Evolutionary conservation across 2,888 invertebrate genomes (phyloP).

Genomic region (Archips xylosteana): DNA sequence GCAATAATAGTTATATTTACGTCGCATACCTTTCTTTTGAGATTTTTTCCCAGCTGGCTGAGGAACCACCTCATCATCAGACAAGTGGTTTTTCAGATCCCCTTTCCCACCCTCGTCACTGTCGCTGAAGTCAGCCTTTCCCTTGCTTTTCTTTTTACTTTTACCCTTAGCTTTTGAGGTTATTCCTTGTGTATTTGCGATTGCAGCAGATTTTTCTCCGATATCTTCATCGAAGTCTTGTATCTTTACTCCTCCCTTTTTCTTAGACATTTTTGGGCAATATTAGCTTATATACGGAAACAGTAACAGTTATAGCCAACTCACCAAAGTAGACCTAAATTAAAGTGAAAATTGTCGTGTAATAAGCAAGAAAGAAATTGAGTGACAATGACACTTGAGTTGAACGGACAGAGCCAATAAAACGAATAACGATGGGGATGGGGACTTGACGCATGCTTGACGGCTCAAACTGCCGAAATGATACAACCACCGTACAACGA

Average conservation of each 20-base stretch:
- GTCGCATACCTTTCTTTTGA: constrained; percentile 80
- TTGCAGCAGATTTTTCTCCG: constrained; percentile 68
- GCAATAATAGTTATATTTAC: not conserved
- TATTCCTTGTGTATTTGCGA: constrained; percentile 68
- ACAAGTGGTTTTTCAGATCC: constrained; percentile 59
- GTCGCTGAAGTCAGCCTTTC: constrained; percentile 77
- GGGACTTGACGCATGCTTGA: too few species aligned
- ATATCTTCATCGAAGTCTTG: constrained; percentile 84
- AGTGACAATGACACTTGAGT: not conserved
- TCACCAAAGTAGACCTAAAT: constrained; percentile 29
- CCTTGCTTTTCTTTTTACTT: constrained; percentile 80
- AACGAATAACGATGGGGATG: too few species aligned
- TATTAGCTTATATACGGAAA: constrained; percentile 36
- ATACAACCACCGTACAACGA: too few species aligned
- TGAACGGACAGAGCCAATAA: too few species aligned
- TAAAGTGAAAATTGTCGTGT: not conserved
- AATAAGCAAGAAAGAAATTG: not conserved
- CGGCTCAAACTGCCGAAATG: too few species aligned
- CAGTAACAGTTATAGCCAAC: constrained; percentile 11
- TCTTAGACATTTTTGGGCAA: constrained; percentile 83
- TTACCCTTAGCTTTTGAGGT: constrained; percentile 83
- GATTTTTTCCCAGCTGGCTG: constrained; percentile 77
- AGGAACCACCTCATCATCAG: constrained; percentile 75
- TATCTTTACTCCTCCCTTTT: constrained; percentile 85
- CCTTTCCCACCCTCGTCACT: constrained; percentile 70